Conservation (phyloP, 2,797 vertebrate species). For the Peromyscus nudipes region DNA sequence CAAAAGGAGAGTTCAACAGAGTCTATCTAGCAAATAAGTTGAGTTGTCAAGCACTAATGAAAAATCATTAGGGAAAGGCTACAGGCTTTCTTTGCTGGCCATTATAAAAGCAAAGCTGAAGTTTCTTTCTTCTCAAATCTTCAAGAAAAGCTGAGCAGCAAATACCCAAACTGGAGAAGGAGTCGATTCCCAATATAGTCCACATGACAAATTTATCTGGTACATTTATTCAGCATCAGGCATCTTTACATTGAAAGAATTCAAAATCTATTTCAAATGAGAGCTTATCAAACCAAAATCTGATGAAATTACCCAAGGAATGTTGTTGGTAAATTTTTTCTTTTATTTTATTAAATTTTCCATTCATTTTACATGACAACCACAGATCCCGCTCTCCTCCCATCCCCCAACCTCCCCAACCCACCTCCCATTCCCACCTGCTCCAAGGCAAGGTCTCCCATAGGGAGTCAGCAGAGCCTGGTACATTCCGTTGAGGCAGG, state of each 20-base stretch:
- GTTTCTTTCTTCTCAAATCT: slow-evolving; percentile 35
- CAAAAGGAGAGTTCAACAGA: background rate
- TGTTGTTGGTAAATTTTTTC: slow-evolving; percentile 47
- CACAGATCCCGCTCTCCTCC: no score
- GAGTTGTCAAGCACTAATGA: background rate
- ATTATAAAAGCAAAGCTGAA: slow-evolving; percentile 15
- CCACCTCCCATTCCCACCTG: no score
- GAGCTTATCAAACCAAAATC: slow-evolving; percentile 40
- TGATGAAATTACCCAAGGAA: slow-evolving; percentile 5
- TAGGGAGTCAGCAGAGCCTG: no score
- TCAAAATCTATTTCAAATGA: slow-evolving; percentile 60
- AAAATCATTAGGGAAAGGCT: slow-evolving; percentile 3
- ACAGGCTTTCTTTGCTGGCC: background rate
- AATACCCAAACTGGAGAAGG: background rate
- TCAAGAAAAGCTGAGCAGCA: background rate
- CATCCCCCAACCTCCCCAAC: no score
- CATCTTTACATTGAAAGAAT: slow-evolving; percentile 54
- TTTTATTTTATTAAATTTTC: no score
- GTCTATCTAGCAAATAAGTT: background rate
- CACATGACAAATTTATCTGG: background rate
- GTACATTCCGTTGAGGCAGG: no score
- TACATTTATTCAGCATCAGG: slow-evolving; percentile 44
- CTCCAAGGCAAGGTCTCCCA: no score
- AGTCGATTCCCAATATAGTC: background rate
- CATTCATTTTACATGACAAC: no score